Percentiles rank a stretch among this genome's conserved stretches.
Conservation (phyloP, 2,113 vertebrate genomes). For the Nettapus auritus region DNA sequence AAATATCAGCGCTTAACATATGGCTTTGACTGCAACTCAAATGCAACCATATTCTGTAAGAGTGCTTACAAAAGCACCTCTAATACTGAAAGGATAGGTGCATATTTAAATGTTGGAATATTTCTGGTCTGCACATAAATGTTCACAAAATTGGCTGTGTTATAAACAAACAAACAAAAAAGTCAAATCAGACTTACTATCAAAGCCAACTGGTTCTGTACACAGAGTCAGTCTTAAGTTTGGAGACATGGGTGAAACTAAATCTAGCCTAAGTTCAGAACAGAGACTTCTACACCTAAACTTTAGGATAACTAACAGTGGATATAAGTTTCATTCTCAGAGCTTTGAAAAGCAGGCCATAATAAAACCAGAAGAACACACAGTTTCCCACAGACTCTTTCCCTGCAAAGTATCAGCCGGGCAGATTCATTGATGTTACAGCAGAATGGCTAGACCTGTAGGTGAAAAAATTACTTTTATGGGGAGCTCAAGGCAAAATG, state of each 20-base stretch:
- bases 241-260: not conserved
- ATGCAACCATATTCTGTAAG: not conserved
- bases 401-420: not conserved
- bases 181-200: not conserved
- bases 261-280: not conserved
- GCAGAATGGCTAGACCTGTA: not conserved
- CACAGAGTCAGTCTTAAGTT: not conserved
- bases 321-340: not conserved
- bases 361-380: not conserved
- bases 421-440: not conserved
- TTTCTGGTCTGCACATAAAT: not conserved
- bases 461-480: not conserved
- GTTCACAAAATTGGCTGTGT: not conserved
- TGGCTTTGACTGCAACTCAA: not conserved
- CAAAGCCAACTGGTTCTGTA: not conserved
- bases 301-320: not conserved
- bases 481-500: not conserved
- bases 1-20: not conserved
- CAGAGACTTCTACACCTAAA: not conserved
- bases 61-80: not conserved
- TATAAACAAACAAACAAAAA: not conserved
- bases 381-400: not conserved
- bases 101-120: not conserved
- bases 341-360: not conserved
- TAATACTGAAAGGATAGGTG: not conserved